Evolutionary conservation across 1,140 invertebrate species (phyloP), one percentile per base, ranked within the genome.

Genomic region (Zeugodacus cucurbitae): DNA sequence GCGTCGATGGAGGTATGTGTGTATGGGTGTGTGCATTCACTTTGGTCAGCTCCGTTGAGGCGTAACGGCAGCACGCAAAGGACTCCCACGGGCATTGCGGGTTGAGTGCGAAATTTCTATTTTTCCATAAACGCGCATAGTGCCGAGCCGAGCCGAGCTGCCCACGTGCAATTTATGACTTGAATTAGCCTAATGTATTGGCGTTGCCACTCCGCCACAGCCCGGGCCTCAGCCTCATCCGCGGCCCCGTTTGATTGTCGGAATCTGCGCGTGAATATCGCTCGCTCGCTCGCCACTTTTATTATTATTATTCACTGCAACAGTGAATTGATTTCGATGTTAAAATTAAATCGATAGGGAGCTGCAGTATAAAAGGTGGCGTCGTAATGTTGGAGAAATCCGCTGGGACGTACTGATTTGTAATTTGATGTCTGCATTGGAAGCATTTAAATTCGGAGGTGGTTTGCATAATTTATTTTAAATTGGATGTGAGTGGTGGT

Each of bases 131-230:
- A 37, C 29, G 26, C 26, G 37, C 34, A 58, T 59, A 22, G n/a
- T n/a, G n/a, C n/a, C n/a, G n/a, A n/a, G n/a, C n/a, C n/a, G n/a
- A n/a, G 54, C 48, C 54, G 8, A 34, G 85, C 54, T 20, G 85
- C 57, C 85, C 48, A 37, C 57, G 44, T 58, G 85, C 44, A 86
- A 86, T 86, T 86, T 86, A 86, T 59, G 85, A 41, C 85, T 58
- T 86, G 54, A 86, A 86, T 86, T 86, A 86, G 85, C n/a, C 85
- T 86, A 86, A 86, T 86, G 85, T 86, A 86, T 82, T 82, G 44
- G 74, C n/a, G 26, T 6, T n/a, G 26, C 41, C 22, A n/a, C 32
- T 41, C 20, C 20, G 74, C 26, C 26, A 10, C 32, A 34, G 48
- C 3, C 1, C 48, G 14, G 17, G 22, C 10, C 22, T n/a, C 2